phyloP scores from a whole-genome alignment of 2,797 vertebrate species.

The Hoplostethus mediterraneus region DNA sequence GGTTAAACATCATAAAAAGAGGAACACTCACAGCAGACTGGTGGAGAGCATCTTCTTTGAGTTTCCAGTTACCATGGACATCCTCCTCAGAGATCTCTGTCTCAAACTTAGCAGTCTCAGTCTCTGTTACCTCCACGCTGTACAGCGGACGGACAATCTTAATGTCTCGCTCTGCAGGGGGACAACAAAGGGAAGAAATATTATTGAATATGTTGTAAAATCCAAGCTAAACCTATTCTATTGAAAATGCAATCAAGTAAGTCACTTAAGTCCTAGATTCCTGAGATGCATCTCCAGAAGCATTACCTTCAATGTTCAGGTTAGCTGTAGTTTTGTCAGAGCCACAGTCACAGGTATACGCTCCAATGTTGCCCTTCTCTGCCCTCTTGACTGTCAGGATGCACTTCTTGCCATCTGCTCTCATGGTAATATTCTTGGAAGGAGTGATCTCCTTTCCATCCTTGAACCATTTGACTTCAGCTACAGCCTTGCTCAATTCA shows the following conservation, averaged over 20 bases:
- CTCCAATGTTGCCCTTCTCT: constrained; percentile 92
- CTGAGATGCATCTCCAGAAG: neutral
- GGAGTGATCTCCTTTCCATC: constrained; percentile 93
- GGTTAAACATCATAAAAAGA: neutral
- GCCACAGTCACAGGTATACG: constrained; percentile 95
- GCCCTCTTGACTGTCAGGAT: constrained; percentile 93
- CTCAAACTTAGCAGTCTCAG: constrained; percentile 94
- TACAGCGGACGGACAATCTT: constrained; percentile 92
- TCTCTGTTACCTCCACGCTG: constrained; percentile 96
- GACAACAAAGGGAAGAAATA: no score
- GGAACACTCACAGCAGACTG: constrained; percentile 65
- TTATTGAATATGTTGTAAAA: neutral
- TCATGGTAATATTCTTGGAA: constrained; percentile 91
- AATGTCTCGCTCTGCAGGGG: constrained; percentile 90
- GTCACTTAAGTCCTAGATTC: neutral
- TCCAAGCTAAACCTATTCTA: neutral
- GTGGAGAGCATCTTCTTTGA: constrained; percentile 92
- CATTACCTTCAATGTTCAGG: constrained; percentile 93
- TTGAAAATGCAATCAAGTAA: neutral
- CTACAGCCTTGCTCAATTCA: constrained; percentile 93
- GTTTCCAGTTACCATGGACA: constrained; percentile 93
- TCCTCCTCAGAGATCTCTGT: constrained; percentile 96
- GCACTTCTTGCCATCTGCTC: constrained; percentile 92
- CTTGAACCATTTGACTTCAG: constrained; percentile 96
- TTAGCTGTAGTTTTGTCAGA: constrained; percentile 94